Conservation (phyloP, 2,113 vertebrate genomes). For the Pollachius pollachius region DNA sequence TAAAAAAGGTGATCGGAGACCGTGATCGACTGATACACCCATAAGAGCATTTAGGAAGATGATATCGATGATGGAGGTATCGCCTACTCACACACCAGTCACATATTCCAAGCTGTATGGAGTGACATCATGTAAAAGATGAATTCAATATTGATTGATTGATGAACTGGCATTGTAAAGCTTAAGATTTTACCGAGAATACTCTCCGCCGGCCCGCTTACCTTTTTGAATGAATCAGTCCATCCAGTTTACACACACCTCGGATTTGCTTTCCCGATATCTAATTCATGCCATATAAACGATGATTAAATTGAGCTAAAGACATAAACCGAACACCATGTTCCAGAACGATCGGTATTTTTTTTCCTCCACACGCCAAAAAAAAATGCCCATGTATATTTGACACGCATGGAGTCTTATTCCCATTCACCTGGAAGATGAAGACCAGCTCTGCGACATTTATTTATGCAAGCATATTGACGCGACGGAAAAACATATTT, state of each 20-base stretch:
- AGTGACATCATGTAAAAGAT: slow-evolving; percentile 25
- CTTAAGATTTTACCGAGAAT: not conserved
- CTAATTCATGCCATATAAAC: no score
- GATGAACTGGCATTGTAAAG: not conserved
- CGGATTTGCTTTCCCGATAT: no score
- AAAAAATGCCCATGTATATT: no score
- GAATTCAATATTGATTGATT: not conserved
- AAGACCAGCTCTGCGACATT: slow-evolving; percentile 81
- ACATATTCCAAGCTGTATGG: slow-evolving; percentile 21
- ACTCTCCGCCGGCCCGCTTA: not conserved
- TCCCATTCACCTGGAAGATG: slow-evolving; percentile 26
- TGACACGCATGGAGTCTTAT: not conserved
- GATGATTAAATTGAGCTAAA: no score
- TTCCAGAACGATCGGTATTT: no score
- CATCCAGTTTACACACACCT: not conserved
- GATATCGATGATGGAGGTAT: slow-evolving; percentile 24
- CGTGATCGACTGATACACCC: slow-evolving; percentile 4
- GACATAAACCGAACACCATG: no score
- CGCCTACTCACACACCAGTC: slow-evolving; percentile 48
- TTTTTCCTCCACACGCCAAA: no score
- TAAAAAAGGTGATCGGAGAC: not conserved
- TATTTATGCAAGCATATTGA: slow-evolving; percentile 47
- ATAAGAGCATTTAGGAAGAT: slow-evolving; percentile 38
- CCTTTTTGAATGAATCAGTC: slow-evolving; percentile 8
- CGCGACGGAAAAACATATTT: slow-evolving; percentile 20